Percentiles rank a stretch among this genome's conserved stretches.
phyloP scores from a whole-genome alignment of 2,888 invertebrate genomes.

The Scrobipalpa costella region DNA sequence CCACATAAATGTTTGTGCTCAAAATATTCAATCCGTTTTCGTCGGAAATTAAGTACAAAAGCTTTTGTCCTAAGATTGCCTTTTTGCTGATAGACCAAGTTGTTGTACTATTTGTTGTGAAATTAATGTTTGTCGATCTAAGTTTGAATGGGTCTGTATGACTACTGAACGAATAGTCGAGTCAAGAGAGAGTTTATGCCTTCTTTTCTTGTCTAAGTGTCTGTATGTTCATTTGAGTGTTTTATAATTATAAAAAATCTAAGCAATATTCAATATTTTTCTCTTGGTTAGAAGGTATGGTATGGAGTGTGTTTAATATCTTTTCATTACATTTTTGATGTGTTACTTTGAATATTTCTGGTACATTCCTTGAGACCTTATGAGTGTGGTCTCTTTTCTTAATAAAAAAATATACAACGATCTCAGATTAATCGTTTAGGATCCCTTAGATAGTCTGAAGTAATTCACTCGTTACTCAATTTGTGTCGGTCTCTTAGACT shows the following conservation, averaged over 20 bases:
- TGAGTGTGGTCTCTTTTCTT: constrained; percentile 29
- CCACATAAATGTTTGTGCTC: neutral
- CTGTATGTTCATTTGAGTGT: constrained; percentile 36
- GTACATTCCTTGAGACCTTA: neutral
- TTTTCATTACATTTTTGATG: constrained; percentile 18
- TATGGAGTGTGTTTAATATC: neutral
- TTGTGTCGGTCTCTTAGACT: neutral
- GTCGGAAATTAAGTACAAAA: constrained; percentile 15
- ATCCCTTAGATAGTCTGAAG: constrained; percentile 35
- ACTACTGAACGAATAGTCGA: neutral
- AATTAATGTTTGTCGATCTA: constrained; percentile 30
- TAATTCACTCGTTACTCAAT: constrained; percentile 6
- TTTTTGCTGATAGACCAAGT: constrained; percentile 25
- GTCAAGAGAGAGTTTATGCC: constrained; percentile 52
- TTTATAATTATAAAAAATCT: constrained; percentile 56
- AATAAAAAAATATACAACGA: constrained; percentile 50
- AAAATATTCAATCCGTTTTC: neutral
- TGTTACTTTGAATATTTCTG: constrained; percentile 20
- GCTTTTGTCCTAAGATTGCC: constrained; percentile 22
- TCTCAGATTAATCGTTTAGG: constrained; percentile 40
- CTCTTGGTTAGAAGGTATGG: constrained; percentile 31
- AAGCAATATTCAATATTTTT: constrained; percentile 65
- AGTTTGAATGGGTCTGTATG: constrained; percentile 3
- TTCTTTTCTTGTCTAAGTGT: constrained; percentile 39
- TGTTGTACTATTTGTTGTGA: constrained; percentile 23